Percentiles rank a stretch among this genome's conserved stretches.
Evolutionary conservation across 1,140 invertebrate species (phyloP).

Genomic region (Melitaea cinxia): DNA sequence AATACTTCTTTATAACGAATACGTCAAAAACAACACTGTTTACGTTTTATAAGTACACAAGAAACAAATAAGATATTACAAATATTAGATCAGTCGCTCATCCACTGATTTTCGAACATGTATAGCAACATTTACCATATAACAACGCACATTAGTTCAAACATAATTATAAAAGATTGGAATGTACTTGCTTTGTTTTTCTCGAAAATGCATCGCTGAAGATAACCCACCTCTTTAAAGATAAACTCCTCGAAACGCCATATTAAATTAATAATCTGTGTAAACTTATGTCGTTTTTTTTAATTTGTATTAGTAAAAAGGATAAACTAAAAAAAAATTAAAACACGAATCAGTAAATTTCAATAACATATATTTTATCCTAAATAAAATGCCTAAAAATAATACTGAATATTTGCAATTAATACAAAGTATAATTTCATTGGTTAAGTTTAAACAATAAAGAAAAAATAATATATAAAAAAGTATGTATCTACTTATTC

Average conservation of each 20-base stretch:
- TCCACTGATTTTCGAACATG: background rate
- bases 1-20: too few relatives aligned
- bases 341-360: constrained; percentile 9
- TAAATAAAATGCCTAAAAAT: constrained; percentile 6
- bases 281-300: too few relatives aligned
- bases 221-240: background rate
- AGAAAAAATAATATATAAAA: background rate
- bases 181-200: constrained; percentile 39
- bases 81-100: background rate
- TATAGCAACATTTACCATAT: constrained; percentile 1
- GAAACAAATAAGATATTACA: background rate
- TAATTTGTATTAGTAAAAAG: background rate
- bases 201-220: constrained; percentile 5
- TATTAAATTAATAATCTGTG: too few relatives aligned
- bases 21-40: background rate
- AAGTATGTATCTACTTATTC: too few relatives aligned
- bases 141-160: background rate
- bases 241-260: background rate
- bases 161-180: constrained; percentile 39
- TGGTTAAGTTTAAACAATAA: constrained; percentile 11
- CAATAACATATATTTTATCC: constrained; percentile 30
- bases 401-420: constrained; percentile 30
- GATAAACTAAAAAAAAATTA: constrained; percentile 9
- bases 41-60: background rate
- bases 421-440: constrained; percentile 25